Conservation (phyloP, 2,113 vertebrate species). For the Puffinus mauretanicus region DNA sequence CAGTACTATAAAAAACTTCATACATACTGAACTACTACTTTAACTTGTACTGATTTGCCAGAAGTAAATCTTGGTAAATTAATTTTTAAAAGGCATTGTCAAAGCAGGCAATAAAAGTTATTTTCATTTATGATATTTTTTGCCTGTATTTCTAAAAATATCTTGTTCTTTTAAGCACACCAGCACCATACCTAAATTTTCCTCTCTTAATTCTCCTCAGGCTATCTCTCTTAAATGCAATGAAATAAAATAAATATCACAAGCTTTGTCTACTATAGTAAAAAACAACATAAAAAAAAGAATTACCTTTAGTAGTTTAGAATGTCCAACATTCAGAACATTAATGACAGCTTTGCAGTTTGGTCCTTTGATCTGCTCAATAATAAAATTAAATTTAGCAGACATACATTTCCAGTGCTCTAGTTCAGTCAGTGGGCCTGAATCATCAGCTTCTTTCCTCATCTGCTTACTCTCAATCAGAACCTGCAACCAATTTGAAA, state of each 20-base stretch:
- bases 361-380: constrained; percentile 81
- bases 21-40: not conserved
- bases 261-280: not conserved
- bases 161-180: not conserved
- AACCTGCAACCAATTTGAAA: constrained; percentile 68
- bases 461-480: constrained; percentile 79
- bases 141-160: not conserved
- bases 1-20: not conserved
- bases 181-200: not conserved
- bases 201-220: not conserved
- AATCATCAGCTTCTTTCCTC: constrained; percentile 75
- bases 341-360: constrained; percentile 77
- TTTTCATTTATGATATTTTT: not conserved
- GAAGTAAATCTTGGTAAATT: not conserved
- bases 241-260: not conserved
- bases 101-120: not conserved
- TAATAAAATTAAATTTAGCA: constrained; percentile 81
- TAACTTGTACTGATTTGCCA: not conserved
- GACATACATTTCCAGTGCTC: constrained; percentile 83
- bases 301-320: constrained; percentile 80
- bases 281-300: not conserved
- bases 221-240: not conserved
- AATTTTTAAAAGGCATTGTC: not conserved
- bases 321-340: constrained; percentile 75
- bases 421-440: constrained; percentile 81